Base-by-base conservation (phyloP, 92 coral and sea anemone genomes). In the Porites divaricata region DNA sequence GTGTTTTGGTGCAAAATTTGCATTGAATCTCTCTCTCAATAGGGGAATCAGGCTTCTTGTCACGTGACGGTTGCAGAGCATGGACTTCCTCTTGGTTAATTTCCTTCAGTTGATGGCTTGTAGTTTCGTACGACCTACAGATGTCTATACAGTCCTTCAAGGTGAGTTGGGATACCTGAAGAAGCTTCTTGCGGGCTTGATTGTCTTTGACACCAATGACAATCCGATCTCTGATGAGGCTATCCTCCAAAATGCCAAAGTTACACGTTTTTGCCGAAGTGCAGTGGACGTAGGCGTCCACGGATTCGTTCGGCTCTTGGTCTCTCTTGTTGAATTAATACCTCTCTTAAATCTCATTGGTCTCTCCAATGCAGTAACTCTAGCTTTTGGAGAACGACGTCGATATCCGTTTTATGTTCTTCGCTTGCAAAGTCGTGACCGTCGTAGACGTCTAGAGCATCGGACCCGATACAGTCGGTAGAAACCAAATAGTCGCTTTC, bases 231-330 rank as follows among this genome's bases (percentile, higher is more conserved):
- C 63, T 63, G 28, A 83, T 73, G 1, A 83, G 56, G 48, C 81
- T 83, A 24, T 74, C 72, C 9, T 75, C 76, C 8, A 85, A 77
- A 17, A 67, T 77, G 21, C 88, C 76, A 17, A 85, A 85, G 56
- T 85, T 85, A 28, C 70, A 85, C 0, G 88, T 76, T 70, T 84
- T 76, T 28, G 70, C 83, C 41, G 76, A 20, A n/a, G 88, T 84
- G 16, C 63, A 67, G 54, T 65, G 51, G 56, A 84, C 76, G 59
- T 62, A 84, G 20, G 19, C 64, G 54, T 84, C 76, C 22, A 76
- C 81, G 9, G 81, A 20, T 61, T 83, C 87, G n/a, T 70, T 83
- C 5, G 82, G 80, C 16, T 19, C 61, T 41, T 83, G 52, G 17
- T 83, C 87, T 14, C 79, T 0, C 4, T 8, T 83, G 70, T 72